A percentile compares a stretch with the other conserved stretches of the same genome.
phyloP scores from a whole-genome alignment of 1,140 invertebrate species.

The Drosophila takahashii region DNA sequence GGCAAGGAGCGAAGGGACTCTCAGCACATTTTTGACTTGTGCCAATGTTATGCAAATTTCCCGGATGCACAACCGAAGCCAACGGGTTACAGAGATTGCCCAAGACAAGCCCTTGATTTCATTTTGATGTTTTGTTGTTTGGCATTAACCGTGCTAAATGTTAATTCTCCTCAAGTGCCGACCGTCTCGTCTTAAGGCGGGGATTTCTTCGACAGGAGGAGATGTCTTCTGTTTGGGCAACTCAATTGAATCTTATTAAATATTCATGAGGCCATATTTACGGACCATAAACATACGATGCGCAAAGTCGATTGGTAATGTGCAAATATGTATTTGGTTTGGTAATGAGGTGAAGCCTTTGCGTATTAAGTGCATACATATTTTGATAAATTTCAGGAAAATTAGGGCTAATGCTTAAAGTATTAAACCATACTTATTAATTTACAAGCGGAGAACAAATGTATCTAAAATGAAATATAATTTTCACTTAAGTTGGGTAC shows the following conservation, averaged over 20 bases:
- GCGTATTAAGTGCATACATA: neutral
- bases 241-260: conserved; percentile 67
- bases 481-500: too few species aligned
- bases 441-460: too few species aligned
- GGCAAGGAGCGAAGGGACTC: conserved; percentile 23
- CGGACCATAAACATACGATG: conserved; percentile 55
- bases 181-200: conserved; percentile 29
- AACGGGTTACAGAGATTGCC: conserved; percentile 27
- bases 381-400: neutral
- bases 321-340: conserved; percentile 50
- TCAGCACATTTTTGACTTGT: conserved; percentile 71
- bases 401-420: neutral
- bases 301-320: conserved; percentile 65
- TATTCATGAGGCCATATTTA: conserved; percentile 62
- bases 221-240: conserved; percentile 48
- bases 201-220: conserved; percentile 13
- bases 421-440: neutral
- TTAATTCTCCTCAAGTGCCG: conserved; percentile 75
- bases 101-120: conserved; percentile 53
- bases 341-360: conserved; percentile 10
- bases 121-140: conserved; percentile 77
- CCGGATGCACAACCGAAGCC: conserved; percentile 28
- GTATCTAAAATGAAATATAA: too few species aligned
- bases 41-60: conserved; percentile 82
- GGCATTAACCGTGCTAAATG: conserved; percentile 77